Conservation (phyloP, 2,113 vertebrate genomes). For the Scopus umbretta region DNA sequence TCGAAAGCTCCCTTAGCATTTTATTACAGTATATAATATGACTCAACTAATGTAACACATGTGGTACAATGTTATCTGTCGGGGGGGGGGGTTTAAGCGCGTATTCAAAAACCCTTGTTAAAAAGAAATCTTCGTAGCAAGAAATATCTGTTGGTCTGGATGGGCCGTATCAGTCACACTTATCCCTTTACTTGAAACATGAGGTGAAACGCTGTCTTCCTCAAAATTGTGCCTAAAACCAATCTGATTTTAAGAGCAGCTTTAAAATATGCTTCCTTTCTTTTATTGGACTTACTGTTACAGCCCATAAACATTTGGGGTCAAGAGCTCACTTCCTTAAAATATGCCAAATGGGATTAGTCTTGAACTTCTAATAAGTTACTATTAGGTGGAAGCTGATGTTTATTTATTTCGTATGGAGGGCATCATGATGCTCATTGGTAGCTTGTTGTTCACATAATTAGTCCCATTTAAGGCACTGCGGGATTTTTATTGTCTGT, state of each 20-base stretch:
- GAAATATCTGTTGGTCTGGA: not conserved
- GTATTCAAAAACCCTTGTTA: not conserved
- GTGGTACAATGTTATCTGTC: not conserved
- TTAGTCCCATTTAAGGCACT: not conserved
- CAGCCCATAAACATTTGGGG: slow-evolving; percentile 25
- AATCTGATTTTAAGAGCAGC: slow-evolving; percentile 30
- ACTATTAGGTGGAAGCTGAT: slow-evolving; percentile 36
- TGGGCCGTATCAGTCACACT: not conserved
- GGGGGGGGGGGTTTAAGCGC: not conserved
- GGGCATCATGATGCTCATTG: not conserved
- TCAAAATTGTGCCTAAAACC: not conserved
- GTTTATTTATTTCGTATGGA: not conserved
- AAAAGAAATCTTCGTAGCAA: not conserved
- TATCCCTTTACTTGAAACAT: not conserved
- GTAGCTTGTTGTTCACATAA: slow-evolving; percentile 19
- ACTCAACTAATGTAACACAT: not conserved
- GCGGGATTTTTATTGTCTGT: slow-evolving; percentile 9
- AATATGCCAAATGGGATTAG: slow-evolving; percentile 23
- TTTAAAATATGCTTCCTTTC: slow-evolving; percentile 23
- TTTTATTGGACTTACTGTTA: slow-evolving; percentile 23
- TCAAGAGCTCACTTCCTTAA: slow-evolving; percentile 44
- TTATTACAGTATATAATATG: not conserved
- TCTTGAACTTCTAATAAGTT: not conserved
- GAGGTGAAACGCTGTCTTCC: not conserved
- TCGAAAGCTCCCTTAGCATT: not conserved